These are phyloP conservation scores for Ypsolopha scabrella DNA, from an alignment of 2,888 invertebrate species.

Conservation along the genomic window DNA sequence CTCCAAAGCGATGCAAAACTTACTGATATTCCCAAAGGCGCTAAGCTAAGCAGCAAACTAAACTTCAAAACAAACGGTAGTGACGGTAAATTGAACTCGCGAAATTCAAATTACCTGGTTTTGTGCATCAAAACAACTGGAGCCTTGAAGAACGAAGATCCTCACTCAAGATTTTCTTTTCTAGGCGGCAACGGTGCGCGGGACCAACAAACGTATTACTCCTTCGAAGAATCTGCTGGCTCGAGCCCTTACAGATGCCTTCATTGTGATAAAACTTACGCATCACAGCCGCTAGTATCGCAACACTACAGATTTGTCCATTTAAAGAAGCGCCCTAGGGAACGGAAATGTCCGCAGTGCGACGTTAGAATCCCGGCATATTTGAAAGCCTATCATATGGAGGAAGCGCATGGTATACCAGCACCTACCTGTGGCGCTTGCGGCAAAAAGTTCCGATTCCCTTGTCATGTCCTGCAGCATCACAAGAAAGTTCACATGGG, in stretches of 20 bases:
- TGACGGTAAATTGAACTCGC: too few relatives aligned
- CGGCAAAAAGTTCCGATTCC: conserved; percentile 34
- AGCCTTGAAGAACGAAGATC: too few relatives aligned
- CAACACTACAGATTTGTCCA: conserved; percentile 42
- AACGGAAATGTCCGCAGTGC: conserved; percentile 33
- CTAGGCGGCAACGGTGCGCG: conserved; percentile 17
- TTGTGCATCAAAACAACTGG: too few relatives aligned
- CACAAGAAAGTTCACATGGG: conserved; percentile 39
- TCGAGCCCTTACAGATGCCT: conserved; percentile 19
- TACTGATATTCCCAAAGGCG: too few relatives aligned
- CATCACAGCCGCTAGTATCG: conserved; percentile 29
- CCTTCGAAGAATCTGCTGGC: conserved; percentile 14
- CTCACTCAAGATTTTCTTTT: conserved; percentile 25
- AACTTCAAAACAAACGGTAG: too few relatives aligned
- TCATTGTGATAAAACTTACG: conserved; percentile 24
- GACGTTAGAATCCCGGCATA: conserved; percentile 25
- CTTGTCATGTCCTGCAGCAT: conserved; percentile 28
- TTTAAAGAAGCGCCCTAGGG: conserved; percentile 26
- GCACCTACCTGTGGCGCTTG: conserved; percentile 39
- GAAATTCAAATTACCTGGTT: too few relatives aligned
- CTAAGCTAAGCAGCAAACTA: too few relatives aligned
- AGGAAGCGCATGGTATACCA: conserved; percentile 32
- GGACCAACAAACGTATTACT: conserved; percentile 16
- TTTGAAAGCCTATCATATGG: conserved; percentile 31
- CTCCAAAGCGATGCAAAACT: too few relatives aligned